phyloP scores from a whole-genome alignment of 2,113 vertebrate species.

The Phasianus colchicus region DNA sequence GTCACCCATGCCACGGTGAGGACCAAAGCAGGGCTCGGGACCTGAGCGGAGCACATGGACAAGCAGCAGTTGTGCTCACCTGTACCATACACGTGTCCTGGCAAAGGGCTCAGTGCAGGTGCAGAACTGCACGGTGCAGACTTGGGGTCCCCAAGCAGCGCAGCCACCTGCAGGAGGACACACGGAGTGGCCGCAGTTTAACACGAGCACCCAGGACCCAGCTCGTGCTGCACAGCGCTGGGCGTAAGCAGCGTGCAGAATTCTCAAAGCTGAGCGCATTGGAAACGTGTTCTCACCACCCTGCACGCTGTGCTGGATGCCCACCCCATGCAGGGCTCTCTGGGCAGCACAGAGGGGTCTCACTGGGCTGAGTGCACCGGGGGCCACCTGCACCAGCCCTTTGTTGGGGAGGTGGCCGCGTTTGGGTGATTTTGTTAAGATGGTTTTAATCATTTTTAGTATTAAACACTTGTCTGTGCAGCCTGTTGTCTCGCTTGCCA shows the following conservation, averaged over 20 bases:
- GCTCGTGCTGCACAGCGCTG: background rate
- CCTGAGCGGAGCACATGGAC: rapidly evolving
- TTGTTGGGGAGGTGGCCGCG: background rate
- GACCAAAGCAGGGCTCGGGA: rapidly evolving
- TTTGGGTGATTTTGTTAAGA: conserved; percentile 52
- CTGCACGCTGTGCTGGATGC: background rate
- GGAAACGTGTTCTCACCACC: background rate
- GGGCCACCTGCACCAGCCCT: background rate
- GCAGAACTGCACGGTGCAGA: background rate
- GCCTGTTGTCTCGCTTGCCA: background rate
- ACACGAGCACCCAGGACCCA: rapidly evolving
- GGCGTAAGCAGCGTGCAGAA: background rate
- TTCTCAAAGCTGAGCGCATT: background rate
- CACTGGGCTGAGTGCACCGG: rapidly evolving
- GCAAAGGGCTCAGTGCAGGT: rapidly evolving
- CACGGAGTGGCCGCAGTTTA: rapidly evolving
- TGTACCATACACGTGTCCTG: background rate
- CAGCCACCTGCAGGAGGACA: background rate
- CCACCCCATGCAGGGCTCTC: background rate
- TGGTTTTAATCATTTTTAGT: conserved; percentile 78
- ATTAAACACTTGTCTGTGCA: conserved; percentile 64
- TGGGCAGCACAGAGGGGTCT: background rate
- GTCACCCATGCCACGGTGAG: background rate
- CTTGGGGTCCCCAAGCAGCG: background rate
- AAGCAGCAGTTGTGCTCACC: background rate